Base-by-base conservation (phyloP, 1,140 invertebrate species). In the Hestina assimilis region DNA sequence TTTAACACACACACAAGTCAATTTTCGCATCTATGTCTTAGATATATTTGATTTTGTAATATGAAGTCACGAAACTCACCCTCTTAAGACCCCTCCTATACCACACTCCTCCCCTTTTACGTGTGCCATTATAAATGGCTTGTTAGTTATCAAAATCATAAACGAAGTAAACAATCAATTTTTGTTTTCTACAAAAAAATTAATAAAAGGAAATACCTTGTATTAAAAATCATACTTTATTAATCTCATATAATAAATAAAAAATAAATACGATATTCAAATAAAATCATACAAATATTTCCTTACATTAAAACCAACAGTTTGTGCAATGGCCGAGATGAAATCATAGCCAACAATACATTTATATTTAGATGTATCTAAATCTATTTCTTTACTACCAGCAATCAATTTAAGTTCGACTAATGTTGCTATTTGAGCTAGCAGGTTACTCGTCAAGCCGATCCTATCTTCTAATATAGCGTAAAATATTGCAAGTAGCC, bases 401-500 rank as follows among this genome's bases (percentile, higher is more conserved):
- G 91, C 90, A 20, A 95, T 82, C 8, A 95, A 82, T 63, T 93
- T 93, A 6, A 95, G 83, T 67, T 93, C 91, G 4, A 94, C 93
- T 61, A 95, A 87, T 7, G 93, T 94, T 3, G 93, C 92, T 65
- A 96, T 93, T 85, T 96, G 95, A 1, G 93, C 91, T 5, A 96
- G 89, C 11, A 98, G 88, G 82, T 94, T 94, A 57, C 95, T 95
- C 57, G 96, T 96, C 9, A 97, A 90, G 19, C 94, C 93, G 20
- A 96, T 93, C 75, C 93, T 94, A 40, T 96, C 94, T 40, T 96
- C 94, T 9, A 96, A 85, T 66, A 98, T 97, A 0, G 95, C 93
- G 89, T 96, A 97, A 87, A 98, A 98, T 66, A 98, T 98, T 2
- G 96, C 95, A 42, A 98, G 80, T 68, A 98, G 87, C 48, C 97